A percentile compares a stretch with the other conserved stretches of the same genome.
These are phyloP conservation scores for Cherax quadricarinatus DNA, from an alignment of 1,140 invertebrate species.

Conservation along the genomic window DNA sequence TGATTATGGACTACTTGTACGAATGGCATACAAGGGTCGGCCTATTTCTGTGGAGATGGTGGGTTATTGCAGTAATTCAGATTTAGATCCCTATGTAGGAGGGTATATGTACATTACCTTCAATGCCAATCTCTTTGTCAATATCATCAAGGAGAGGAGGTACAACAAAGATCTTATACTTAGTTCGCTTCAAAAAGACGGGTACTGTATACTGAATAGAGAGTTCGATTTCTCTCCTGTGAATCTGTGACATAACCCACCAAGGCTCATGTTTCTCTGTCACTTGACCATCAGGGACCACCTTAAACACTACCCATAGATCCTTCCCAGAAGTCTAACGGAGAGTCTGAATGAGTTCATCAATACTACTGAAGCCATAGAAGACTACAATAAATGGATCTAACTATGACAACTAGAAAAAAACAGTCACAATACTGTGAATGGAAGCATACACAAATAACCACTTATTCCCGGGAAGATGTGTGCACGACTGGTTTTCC, in stretches of 20 bases:
- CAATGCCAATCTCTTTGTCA: constrained; percentile 30
- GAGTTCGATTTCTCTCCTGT: background rate
- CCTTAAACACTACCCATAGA: background rate
- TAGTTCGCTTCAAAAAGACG: background rate
- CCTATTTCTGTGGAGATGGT: constrained; percentile 3
- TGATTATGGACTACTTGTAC: constrained; percentile 5
- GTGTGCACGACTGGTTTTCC: no score
- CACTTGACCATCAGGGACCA: background rate
- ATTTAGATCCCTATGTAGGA: constrained; percentile 3
- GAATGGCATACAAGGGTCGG: constrained; percentile 10
- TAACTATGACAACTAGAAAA: no score
- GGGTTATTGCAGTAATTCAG: no score
- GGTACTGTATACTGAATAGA: background rate
- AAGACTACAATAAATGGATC: background rate
- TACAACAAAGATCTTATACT: background rate
- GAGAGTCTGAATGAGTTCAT: constrained; percentile 18
- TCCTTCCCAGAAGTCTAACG: background rate
- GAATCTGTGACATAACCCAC: background rate
- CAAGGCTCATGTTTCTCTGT: constrained; percentile 23
- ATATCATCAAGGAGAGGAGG: background rate
- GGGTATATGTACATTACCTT: constrained; percentile 21
- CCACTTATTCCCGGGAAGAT: no score
- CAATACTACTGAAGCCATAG: background rate
- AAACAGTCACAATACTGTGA: no score
- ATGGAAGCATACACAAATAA: no score